These are phyloP conservation scores for Anser cygnoides DNA, from an alignment of 2,113 vertebrate genomes.

Conservation along the genomic window DNA sequence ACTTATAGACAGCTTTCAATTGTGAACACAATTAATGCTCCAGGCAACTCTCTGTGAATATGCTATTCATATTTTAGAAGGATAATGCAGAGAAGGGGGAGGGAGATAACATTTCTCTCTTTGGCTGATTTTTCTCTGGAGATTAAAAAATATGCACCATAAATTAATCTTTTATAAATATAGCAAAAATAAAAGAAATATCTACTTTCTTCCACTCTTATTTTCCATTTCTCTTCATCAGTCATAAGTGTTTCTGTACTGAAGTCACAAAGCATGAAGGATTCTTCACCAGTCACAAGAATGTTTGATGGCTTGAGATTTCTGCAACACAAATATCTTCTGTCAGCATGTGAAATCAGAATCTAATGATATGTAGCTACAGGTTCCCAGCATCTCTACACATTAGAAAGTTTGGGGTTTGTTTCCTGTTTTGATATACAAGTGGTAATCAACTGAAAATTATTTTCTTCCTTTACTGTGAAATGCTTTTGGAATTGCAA, in stretches of 20 bases:
- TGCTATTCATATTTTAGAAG: background rate
- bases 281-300: slow-evolving; percentile 29
- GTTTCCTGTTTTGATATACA: background rate
- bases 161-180: background rate
- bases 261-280: slow-evolving; percentile 79
- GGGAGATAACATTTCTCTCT: background rate
- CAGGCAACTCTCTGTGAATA: background rate
- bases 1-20: background rate
- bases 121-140: background rate
- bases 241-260: slow-evolving; percentile 65
- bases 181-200: background rate
- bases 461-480: background rate
- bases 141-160: background rate
- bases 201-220: slow-evolving; percentile 75
- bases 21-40: background rate
- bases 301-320: slow-evolving; percentile 87
- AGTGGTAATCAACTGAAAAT: background rate
- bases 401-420: background rate
- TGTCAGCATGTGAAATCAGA: background rate
- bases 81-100: background rate
- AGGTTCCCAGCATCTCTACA: background rate
- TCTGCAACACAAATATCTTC: slow-evolving; percentile 60
- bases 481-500: background rate
- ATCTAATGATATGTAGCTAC: background rate
- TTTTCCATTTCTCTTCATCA: slow-evolving; percentile 75